Percentiles rank a stretch among this genome's conserved stretches.
These are phyloP conservation scores for Pseudoips prasinana DNA, from an alignment of 2,888 invertebrate genomes.

Conservation along the genomic window DNA sequence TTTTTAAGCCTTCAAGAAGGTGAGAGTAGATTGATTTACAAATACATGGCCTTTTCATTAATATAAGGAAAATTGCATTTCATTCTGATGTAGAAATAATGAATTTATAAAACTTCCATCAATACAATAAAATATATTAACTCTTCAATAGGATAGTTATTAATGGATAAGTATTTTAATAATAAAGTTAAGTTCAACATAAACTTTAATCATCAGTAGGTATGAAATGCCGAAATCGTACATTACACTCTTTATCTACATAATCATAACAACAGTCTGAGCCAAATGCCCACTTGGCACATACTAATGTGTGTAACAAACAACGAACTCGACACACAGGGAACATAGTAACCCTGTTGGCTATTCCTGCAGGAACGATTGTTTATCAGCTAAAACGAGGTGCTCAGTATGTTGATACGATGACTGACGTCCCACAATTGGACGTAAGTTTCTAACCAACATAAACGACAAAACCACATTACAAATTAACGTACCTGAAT, in stretches of 20 bases:
- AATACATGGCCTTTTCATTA: too few species aligned
- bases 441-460: constrained; percentile 6
- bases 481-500: constrained; percentile 60
- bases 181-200: too few species aligned
- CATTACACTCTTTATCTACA: constrained; percentile 2
- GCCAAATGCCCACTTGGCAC: constrained; percentile 4
- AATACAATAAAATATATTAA: too few species aligned
- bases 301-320: constrained; percentile 5
- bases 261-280: constrained; percentile 4
- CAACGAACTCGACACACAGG: neutral
- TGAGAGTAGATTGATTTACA: too few species aligned
- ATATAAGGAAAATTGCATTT: too few species aligned
- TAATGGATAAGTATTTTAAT: too few species aligned
- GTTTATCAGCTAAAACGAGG: constrained; percentile 29
- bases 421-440: constrained; percentile 9
- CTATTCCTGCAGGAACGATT: constrained; percentile 16
- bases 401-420: constrained; percentile 1
- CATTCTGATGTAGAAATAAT: too few species aligned
- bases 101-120: too few species aligned
- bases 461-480: constrained; percentile 1
- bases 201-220: too few species aligned
- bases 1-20: too few species aligned
- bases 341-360: neutral
- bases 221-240: too few species aligned
- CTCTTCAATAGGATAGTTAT: too few species aligned